Evolutionary conservation across 2,113 vertebrate genomes (phyloP), one percentile per base, ranked within the genome.

Genomic region (Mola mola): DNA sequence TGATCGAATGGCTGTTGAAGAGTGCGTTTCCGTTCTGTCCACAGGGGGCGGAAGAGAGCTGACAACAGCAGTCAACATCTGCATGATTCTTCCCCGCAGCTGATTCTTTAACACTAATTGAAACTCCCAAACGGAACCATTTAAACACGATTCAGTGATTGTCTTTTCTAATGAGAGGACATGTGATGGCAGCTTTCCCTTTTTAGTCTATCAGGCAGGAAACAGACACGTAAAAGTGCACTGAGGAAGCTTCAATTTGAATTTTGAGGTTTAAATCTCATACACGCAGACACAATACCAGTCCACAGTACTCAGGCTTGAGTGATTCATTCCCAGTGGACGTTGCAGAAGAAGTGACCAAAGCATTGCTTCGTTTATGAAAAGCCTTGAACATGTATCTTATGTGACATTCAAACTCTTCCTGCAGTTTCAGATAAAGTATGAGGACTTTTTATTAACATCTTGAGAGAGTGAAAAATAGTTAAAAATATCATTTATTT

Each of bases 21-120:
- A n/a, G n/a, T n/a, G n/a, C n/a, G n/a, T n/a, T n/a, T n/a, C n/a
- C n/a, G 17, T 56, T 72, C 62, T 46, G 51, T 81, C 74, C 71
- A 81, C 59, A 78, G 78, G 67, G 74, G 78, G 78, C 59, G 10
- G 0, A 5, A 66, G 55, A 75, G 65, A 67, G 25, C 62, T 60
- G 7, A 33, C 8, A 47, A 46, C n/a, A 5, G 10, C n/a, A 5
- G 10, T 41, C 16, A 19, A 24, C 40, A 22, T 1, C 4, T 12
- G 31, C 42, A 1, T 41, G 66, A 33, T 0, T 55, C 33, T 6
- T 28, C 37, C 21, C 61, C 63, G 41, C 66, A 59, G 66, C 26
- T 17, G 25, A 19, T 17, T 29, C 4, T 29, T 49, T n/a, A n/a
- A n/a, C 9, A 36, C 33, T 36, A 10, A 12, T 13, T 13, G 9